Conservation (phyloP, 2,797 vertebrate genomes). For the Hippocampus kuda region DNA sequence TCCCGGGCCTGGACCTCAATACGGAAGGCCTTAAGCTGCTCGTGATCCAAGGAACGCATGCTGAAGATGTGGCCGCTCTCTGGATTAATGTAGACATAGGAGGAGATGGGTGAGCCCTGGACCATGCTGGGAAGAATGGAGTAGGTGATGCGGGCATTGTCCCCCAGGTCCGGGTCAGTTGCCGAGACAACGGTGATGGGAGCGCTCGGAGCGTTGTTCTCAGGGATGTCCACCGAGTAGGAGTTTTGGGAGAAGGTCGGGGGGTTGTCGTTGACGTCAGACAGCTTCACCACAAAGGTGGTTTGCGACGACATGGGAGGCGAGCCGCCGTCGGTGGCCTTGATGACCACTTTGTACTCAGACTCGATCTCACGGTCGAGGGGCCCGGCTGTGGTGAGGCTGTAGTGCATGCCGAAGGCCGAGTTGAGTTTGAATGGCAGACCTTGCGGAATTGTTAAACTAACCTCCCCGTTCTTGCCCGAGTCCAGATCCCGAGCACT, state of each 20-base stretch:
- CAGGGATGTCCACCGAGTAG: slow-evolving; percentile 81
- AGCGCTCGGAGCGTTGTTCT: slow-evolving; percentile 80
- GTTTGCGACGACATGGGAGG: slow-evolving; percentile 75
- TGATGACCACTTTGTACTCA: slow-evolving; percentile 76
- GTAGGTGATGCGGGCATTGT: slow-evolving; percentile 80
- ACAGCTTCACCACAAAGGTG: slow-evolving; percentile 77
- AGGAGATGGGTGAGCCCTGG: slow-evolving; percentile 73
- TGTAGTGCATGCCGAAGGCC: slow-evolving; percentile 80
- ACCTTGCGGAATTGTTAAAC: slow-evolving; percentile 65
- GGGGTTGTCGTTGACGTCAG: slow-evolving; percentile 91
- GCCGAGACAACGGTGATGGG: slow-evolving; percentile 79
- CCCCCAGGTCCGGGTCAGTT: slow-evolving; percentile 76
- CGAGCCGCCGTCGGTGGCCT: slow-evolving; percentile 76
- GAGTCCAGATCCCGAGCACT: slow-evolving; percentile 80
- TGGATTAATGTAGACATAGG: slow-evolving; percentile 84
- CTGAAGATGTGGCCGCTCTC: slow-evolving; percentile 84
- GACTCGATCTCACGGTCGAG: slow-evolving; percentile 82
- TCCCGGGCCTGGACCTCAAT: slow-evolving; percentile 81
- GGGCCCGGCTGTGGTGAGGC: slow-evolving; percentile 68
- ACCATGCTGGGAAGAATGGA: slow-evolving; percentile 71
- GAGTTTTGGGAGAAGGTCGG: slow-evolving; percentile 80
- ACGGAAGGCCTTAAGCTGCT: slow-evolving; percentile 79
- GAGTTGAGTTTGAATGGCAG: slow-evolving; percentile 80
- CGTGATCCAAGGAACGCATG: slow-evolving; percentile 86
- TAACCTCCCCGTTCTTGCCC: slow-evolving; percentile 77